phyloP scores from a whole-genome alignment of 2,797 vertebrate species.

The Macroramphosus scolopax region DNA sequence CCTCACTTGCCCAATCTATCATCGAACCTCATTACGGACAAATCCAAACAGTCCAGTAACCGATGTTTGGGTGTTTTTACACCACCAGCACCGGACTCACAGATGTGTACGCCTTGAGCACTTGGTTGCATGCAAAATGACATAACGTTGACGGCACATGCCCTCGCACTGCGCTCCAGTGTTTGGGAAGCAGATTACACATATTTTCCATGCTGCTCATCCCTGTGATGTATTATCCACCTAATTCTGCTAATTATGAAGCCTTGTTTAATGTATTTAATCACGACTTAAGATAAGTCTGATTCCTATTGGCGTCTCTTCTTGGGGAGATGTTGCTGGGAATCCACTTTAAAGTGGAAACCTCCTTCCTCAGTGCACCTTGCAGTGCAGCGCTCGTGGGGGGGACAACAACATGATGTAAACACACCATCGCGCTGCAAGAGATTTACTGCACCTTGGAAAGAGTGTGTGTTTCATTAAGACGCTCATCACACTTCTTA shows the following conservation, averaged over 20 bases:
- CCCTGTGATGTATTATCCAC: constrained; percentile 60
- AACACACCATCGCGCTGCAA: constrained; percentile 48
- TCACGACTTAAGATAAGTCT: constrained; percentile 51
- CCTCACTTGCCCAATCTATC: constrained; percentile 43
- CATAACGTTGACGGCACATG: constrained; percentile 65
- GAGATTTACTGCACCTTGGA: constrained; percentile 55
- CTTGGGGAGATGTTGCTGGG: constrained; percentile 12
- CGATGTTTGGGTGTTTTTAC: constrained; percentile 61
- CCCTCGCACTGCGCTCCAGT: constrained; percentile 24
- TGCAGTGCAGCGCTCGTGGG: constrained; percentile 10
- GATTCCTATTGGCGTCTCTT: constrained; percentile 40
- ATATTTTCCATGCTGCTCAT: constrained; percentile 70
- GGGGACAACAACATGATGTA: constrained; percentile 50
- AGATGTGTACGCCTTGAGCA: constrained; percentile 57
- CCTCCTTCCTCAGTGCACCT: constrained; percentile 36
- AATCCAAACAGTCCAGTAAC: constrained; percentile 66
- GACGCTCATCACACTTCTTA: constrained; percentile 33
- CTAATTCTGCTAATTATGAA: constrained; percentile 57
- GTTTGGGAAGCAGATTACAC: constrained; percentile 53
- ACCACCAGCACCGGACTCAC: constrained; percentile 35
- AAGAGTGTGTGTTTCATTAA: constrained; percentile 65
- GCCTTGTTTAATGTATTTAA: constrained; percentile 54
- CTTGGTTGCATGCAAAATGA: constrained; percentile 68
- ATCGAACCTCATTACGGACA: constrained; percentile 65
- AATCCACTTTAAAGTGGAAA: constrained; percentile 39